Base-by-base conservation (phyloP, 2,797 vertebrate species). In the Cossypha niveicapilla region DNA sequence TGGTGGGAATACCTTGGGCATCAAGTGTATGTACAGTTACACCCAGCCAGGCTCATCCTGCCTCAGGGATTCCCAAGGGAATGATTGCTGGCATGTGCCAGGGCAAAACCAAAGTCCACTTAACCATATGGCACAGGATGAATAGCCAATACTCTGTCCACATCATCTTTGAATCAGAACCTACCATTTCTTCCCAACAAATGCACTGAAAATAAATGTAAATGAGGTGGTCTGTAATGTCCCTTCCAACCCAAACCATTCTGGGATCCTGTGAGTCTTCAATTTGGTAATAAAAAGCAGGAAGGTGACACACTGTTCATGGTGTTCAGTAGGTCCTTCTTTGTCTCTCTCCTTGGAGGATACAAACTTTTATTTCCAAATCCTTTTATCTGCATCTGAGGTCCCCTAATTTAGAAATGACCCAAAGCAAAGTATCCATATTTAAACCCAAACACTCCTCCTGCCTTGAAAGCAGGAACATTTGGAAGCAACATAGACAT, bases 21-120 rank as follows among this genome's bases (percentile, higher is more conserved):
- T 22, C 10, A 25, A 0, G 0, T 18, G 28, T 8, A 8, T 3
- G 13, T 32, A 10, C 45, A 54, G 10, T 16, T 65, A 23, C 12
- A 56, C 24, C 24, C 47, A 57, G 5, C 32, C 37, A 45, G 17
- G 18, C 37, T 75, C 4, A 0, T 62, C 42, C 54, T 88, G 51
- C 28, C 58, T 24, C 4, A 18, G 25, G 7, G 14, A 53, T 53
- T 92, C 44, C 44, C n/a, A 47, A 2, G 8, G n/a, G 34, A 48
- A n/a, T 22, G 16, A 32, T 1, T 45, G 73, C n/a, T 60, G 60
- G 19, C 0, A 0, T 25, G 50, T 6, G 15, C 45, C 48, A 67
- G 22, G 18, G 18, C n/a, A 86, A 79, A 34, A 54, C 24, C 53
- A 39, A 66, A 71, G 25, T 35, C 48, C 1, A 7, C 48, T 17